Base-by-base conservation (phyloP, 2,797 vertebrate genomes). In the Labeo calbasu region DNA sequence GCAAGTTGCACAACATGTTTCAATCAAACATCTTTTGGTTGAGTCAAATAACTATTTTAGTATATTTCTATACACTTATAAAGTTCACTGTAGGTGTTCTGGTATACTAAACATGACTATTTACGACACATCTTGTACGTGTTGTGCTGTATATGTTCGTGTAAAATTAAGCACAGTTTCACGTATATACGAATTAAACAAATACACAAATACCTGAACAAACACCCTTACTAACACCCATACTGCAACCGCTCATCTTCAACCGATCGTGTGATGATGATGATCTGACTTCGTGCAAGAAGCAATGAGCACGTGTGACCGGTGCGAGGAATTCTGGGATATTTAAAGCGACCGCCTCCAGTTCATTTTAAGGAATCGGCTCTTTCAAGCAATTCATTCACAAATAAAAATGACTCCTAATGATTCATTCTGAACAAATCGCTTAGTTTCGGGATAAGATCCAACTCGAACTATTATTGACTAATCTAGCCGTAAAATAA, bases 291-390 rank as follows among this genome's bases (percentile, higher is more conserved):
- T 2, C n/a, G 9, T 13, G 40, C 75, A 1, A 4, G n/a, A 19
- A n/a, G 66, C 61, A 77, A 65, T 40, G 46, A 10, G 3, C 12
- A 7, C 36, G 1, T 25, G 17, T 23, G 23, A 21, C 14, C 0
- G 0, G 1, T 23, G 66, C 10, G 51, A 19, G 36, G 85, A 3
- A 78, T 68, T 40, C 43, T 82, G 86, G 79, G 86, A 87, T 2
- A 66, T 78, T 82, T 84, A 84, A 87, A 77, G 71, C 14, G 14
- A 55, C 77, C 65, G 23, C 46, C 79, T 28, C 40, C 19, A 7
- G 1, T 55, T 57, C 23, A 51, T 25, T 77, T 61, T 51, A 13
- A 12, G 28, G 28, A 76, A 15, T 57, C 21, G n/a, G 13, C 36
- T 77, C 51, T 55, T 55, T 28, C 8, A 51, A 50, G 25, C 15